Evolutionary conservation across 1,140 invertebrate genomes (phyloP), one percentile per base, ranked within the genome.

Genomic region (Pseudomyrmex concolor): DNA sequence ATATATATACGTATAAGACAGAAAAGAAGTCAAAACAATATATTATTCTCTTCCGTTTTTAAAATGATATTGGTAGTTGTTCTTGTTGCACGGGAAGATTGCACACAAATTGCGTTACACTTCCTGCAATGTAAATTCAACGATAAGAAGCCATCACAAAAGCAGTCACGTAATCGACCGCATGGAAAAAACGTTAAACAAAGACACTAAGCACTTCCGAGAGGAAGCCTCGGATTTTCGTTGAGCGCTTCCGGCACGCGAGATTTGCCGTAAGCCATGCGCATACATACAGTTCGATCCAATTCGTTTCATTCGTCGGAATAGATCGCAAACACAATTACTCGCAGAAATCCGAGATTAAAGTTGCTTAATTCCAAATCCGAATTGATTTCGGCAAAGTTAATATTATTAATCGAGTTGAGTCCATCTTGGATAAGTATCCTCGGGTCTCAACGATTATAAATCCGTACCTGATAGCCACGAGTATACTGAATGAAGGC

Each of bases 201-300:
- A 80, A 71, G 66, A 48, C 43, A 25, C 66, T 50, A 59, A 80
- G 54, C 66, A 70, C 43, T 80, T 80, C 76, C 76, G 76, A 80
- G 66, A 80, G 76, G 66, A 80, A 80, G 43, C 54, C 54, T 80
- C 76, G 66, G 66, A 80, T 80, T 80, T 80, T 78, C 64, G 64
- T 70, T 19, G 66, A 34, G 5, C 43, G 12, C 54, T 80, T 80
- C 66, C 76, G 76, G 54, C 76, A 80, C 43, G 67, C 67, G 76
- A 71, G 66, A 70, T 59, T 77, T n/a, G 9, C 13, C 45, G 51
- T 25, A 59, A 71, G n/a, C 66, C 45, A 34, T 34, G 34, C 5
- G 5, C 34, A 7, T 34, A 34, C 5, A 5, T 34, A 70, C 43
- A 48, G 64, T 13, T 59, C 43, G 51, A 22, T 19, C 17, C 43